phyloP scores from a whole-genome alignment of 2,113 vertebrate species.

The Lanius collurio region DNA sequence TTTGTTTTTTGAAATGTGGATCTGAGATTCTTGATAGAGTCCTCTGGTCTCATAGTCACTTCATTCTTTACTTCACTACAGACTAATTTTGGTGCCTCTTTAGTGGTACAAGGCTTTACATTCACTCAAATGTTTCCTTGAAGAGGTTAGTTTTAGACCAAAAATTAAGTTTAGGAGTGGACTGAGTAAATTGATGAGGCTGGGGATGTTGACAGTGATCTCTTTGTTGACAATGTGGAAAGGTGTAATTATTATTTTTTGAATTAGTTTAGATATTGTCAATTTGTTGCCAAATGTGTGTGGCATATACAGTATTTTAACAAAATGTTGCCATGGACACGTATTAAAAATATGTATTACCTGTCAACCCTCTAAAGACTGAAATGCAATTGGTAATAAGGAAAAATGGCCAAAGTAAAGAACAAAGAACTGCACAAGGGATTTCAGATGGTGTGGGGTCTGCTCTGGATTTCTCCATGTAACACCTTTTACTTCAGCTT shows the following conservation, averaged over 20 bases:
- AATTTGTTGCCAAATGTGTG: neutral
- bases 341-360: neutral
- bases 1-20: neutral
- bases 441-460: neutral
- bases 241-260: constrained; percentile 16
- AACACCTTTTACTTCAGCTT: neutral
- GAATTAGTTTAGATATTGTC: neutral
- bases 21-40: neutral
- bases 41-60: neutral
- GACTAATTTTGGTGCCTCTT: neutral
- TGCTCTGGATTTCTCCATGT: neutral
- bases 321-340: neutral
- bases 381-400: neutral
- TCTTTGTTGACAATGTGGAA: constrained; percentile 10
- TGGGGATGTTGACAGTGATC: neutral
- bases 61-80: neutral
- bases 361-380: neutral
- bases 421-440: neutral
- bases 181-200: neutral
- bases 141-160: neutral
- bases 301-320: neutral
- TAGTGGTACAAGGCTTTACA: neutral
- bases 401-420: neutral
- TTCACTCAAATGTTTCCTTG: neutral
- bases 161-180: neutral